Conservation (phyloP, 2,888 invertebrate species). For the Dendrolimus pini region DNA sequence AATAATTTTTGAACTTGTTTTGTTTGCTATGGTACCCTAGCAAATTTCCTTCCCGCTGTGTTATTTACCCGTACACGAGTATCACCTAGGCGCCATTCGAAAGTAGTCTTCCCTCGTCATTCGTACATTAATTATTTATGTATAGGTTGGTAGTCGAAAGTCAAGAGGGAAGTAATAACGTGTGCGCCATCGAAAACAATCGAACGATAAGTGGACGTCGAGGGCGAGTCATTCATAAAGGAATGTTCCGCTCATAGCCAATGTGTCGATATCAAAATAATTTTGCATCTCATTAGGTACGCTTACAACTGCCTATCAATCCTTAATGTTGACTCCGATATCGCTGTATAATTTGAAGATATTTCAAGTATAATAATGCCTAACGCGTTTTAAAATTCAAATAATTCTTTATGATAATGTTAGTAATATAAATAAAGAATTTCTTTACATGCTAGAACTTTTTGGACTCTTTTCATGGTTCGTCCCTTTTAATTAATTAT, state of each 20-base stretch:
- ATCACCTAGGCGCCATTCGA: slow-evolving; percentile 7
- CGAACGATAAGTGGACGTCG: slow-evolving; percentile 43
- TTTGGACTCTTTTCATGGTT: too few relatives aligned
- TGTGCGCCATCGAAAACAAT: slow-evolving; percentile 53
- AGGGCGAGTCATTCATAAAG: slow-evolving; percentile 39
- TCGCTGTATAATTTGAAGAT: background rate
- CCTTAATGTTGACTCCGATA: background rate
- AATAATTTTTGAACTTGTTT: too few relatives aligned
- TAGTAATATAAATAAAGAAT: background rate
- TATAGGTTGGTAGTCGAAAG: slow-evolving; percentile 40
- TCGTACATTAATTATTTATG: slow-evolving; percentile 42
- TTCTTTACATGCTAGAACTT: too few relatives aligned
- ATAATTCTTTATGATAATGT: background rate
- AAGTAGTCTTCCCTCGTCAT: slow-evolving; percentile 27
- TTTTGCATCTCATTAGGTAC: background rate
- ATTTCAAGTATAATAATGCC: background rate
- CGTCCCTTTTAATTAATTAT: too few relatives aligned
- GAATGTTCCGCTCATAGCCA: slow-evolving; percentile 21
- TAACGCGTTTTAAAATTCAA: background rate
- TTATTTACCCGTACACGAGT: background rate
- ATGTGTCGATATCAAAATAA: background rate
- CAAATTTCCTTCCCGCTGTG: background rate
- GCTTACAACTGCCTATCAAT: background rate
- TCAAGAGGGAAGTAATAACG: slow-evolving; percentile 43
- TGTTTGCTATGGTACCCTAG: background rate